Evolutionary conservation across 2,113 vertebrate genomes (phyloP).

Genomic region (Glaucomys volans): DNA sequence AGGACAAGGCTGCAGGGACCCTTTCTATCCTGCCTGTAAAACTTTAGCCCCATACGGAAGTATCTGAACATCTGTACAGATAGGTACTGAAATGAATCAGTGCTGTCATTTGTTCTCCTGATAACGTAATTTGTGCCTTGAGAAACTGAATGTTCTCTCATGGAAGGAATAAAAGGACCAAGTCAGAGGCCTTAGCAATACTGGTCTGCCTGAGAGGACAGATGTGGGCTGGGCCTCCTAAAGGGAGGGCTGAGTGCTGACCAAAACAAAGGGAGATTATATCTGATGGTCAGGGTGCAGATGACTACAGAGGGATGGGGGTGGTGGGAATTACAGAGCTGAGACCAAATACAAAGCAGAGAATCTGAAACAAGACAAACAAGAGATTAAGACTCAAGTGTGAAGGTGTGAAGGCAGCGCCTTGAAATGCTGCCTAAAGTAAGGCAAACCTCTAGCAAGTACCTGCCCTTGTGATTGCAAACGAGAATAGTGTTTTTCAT

Average conservation of each 20-base stretch:
- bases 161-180: background rate
- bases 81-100: background rate
- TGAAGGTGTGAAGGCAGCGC: too few relatives aligned
- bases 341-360: background rate
- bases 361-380: background rate
- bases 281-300: background rate
- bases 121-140: background rate
- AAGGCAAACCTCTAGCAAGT: background rate
- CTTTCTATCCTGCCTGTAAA: background rate
- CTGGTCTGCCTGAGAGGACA: background rate
- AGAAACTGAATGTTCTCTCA: background rate
- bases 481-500: background rate
- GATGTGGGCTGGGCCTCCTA: background rate
- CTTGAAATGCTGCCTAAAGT: background rate
- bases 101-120: background rate
- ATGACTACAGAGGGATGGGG: background rate
- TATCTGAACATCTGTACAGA: background rate
- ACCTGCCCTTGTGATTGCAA: background rate
- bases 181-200: background rate
- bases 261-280: background rate
- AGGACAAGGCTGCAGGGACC: background rate
- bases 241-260: background rate
- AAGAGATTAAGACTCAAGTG: background rate
- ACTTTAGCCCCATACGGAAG: background rate
- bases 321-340: too few relatives aligned